These are phyloP conservation scores for Gorsachius goisagi DNA, from an alignment of 2,113 vertebrate genomes.

Conservation along the genomic window DNA sequence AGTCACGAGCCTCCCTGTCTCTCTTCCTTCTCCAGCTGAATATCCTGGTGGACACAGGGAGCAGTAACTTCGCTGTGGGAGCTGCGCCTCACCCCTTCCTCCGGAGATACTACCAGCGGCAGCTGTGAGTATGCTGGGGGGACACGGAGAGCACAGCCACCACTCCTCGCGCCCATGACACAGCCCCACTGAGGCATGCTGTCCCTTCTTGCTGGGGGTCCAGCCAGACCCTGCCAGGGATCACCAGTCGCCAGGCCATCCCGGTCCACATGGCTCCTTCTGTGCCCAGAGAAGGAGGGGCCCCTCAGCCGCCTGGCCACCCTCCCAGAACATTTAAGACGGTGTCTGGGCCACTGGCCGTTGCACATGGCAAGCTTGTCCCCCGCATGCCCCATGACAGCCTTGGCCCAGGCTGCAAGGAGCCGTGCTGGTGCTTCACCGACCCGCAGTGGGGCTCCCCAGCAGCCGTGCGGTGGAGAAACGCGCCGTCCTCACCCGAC, in stretches of 20 bases:
- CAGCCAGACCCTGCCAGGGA: neutral
- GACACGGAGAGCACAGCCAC: neutral
- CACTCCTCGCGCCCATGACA: rapidly evolving
- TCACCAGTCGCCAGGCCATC: neutral
- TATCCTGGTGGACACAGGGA: conserved; percentile 96
- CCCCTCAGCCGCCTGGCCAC: rapidly evolving
- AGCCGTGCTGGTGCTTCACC: neutral
- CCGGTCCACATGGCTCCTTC: neutral
- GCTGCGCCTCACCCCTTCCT: conserved; percentile 93
- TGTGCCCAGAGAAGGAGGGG: neutral
- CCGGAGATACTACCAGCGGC: conserved; percentile 91
- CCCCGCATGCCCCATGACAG: neutral
- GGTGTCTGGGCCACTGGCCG: neutral
- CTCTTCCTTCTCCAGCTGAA: conserved; percentile 82
- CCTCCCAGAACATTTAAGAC: neutral
- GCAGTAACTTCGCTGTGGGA: conserved; percentile 98
- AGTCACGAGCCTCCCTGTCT: neutral
- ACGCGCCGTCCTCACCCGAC: neutral
- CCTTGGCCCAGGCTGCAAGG: neutral
- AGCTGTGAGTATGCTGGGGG: conserved; percentile 84
- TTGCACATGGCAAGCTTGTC: conserved; percentile 11
- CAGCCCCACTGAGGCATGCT: rapidly evolving
- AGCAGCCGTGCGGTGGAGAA: too few relatives aligned
- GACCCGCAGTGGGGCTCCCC: too few relatives aligned
- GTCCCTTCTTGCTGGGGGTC: neutral